These are phyloP conservation scores for Oconnorella tubifera DNA, from an alignment of 2,888 invertebrate genomes.

Conservation along the genomic window DNA sequence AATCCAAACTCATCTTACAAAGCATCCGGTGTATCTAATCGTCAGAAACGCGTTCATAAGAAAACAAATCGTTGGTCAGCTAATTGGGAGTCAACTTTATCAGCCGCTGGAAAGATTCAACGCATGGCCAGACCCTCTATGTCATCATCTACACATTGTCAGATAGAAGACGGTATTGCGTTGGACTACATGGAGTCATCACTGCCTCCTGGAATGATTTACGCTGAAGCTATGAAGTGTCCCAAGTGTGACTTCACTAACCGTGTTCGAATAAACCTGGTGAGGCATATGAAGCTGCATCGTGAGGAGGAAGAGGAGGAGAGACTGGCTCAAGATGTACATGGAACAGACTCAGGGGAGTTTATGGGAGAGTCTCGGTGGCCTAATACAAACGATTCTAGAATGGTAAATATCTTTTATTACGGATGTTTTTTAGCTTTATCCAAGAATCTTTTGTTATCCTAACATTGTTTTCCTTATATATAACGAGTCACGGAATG, in stretches of 20 bases:
- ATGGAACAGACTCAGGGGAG: background rate
- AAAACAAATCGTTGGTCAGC: constrained; percentile 1
- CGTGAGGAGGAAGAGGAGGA: constrained; percentile 6
- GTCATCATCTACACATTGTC: no score
- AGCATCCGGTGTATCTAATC: background rate
- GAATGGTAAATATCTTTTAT: no score
- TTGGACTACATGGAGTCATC: constrained; percentile 22
- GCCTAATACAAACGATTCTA: no score
- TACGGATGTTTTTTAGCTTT: no score
- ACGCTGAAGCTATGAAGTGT: constrained; percentile 25
- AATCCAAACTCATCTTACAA: background rate
- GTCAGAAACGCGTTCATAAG: constrained; percentile 4
- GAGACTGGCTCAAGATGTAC: background rate
- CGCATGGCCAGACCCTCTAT: background rate
- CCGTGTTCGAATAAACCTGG: constrained; percentile 23
- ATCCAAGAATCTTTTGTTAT: no score
- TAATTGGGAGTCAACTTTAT: constrained; percentile 9
- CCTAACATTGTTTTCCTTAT: background rate
- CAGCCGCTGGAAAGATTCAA: background rate
- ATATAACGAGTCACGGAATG: background rate
- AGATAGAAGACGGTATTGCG: constrained; percentile 6
- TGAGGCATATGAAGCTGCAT: constrained; percentile 24
- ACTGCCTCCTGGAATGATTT: constrained; percentile 27
- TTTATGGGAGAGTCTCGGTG: no score
- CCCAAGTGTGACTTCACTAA: constrained; percentile 26